These are phyloP conservation scores for Phoxinus dragarum DNA, from an alignment of 2,797 vertebrate species.

Conservation along the genomic window DNA sequence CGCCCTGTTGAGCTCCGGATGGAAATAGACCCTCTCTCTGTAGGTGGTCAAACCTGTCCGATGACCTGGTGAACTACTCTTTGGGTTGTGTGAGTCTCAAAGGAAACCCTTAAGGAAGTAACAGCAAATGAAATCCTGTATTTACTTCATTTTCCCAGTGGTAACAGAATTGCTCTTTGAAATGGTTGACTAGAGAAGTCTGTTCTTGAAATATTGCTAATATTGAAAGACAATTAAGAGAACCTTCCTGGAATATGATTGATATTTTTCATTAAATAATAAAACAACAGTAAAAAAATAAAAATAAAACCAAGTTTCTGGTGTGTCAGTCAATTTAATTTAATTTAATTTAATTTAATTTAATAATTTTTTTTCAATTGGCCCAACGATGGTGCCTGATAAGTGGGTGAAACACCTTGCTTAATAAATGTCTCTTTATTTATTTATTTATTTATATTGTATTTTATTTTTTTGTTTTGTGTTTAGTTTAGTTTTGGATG, in stretches of 20 bases:
- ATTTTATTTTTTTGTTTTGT: neutral
- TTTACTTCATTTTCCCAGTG: neutral
- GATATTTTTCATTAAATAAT: neutral
- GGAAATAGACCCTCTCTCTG: constrained; percentile 33
- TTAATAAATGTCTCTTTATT: neutral
- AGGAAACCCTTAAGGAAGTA: neutral
- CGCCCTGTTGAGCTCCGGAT: constrained; percentile 36
- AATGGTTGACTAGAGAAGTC: neutral
- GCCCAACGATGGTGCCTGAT: too few species aligned
- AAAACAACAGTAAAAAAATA: neutral
- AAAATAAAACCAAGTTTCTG: accelerated
- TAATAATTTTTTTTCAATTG: too few species aligned
- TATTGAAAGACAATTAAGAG: neutral
- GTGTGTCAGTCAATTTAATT: neutral
- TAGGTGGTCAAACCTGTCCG: constrained; percentile 45
- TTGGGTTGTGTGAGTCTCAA: constrained; percentile 2
- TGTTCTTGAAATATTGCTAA: neutral
- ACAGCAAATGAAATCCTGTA: constrained; percentile 1
- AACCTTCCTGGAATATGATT: neutral
- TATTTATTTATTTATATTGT: neutral
- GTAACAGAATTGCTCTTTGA: neutral
- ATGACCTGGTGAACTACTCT: constrained; percentile 43
- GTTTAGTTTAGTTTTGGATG: too few species aligned
- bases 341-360: neutral
- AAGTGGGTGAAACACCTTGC: too few species aligned